These are phyloP conservation scores for Callinectes sapidus DNA, from an alignment of 2,888 invertebrate species.

Conservation along the genomic window DNA sequence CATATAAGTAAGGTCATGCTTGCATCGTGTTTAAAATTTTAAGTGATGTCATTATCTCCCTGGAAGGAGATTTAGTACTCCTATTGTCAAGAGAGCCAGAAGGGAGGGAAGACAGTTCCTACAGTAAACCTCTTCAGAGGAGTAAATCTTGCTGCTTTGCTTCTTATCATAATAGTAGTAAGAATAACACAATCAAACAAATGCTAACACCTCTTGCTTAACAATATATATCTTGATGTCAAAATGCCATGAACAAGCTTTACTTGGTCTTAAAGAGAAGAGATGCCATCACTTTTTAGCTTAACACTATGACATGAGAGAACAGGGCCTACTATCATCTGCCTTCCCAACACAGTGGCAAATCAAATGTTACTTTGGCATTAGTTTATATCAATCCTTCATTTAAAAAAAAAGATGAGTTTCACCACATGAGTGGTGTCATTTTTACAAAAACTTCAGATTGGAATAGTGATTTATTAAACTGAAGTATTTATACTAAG, in stretches of 20 bases:
- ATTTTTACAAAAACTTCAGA: too few species aligned
- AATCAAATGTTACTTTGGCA: too few species aligned
- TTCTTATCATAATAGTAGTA: not conserved
- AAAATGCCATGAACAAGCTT: too few species aligned
- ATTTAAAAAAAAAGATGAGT: too few species aligned
- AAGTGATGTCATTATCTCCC: not conserved
- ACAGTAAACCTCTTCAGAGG: not conserved
- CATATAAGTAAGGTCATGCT: not conserved
- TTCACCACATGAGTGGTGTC: too few species aligned
- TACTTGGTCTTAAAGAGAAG: not conserved
- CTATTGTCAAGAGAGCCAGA: not conserved
- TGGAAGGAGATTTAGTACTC: not conserved
- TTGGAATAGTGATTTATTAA: too few species aligned
- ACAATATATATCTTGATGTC: not conserved
- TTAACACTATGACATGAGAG: too few species aligned
- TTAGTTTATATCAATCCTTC: too few species aligned
- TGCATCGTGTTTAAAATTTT: not conserved
- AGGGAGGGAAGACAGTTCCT: not conserved
- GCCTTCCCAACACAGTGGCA: too few species aligned
- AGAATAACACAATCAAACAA: not conserved
- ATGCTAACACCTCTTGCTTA: not conserved
- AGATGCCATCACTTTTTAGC: too few species aligned
- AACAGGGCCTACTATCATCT: too few species aligned
- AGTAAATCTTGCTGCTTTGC: not conserved
- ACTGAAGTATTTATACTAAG: too few species aligned